A percentile compares a stretch with the other conserved stretches of the same genome.
Evolutionary conservation across 2,888 invertebrate genomes (phyloP).

Genomic region (Tetranychus piercei): DNA sequence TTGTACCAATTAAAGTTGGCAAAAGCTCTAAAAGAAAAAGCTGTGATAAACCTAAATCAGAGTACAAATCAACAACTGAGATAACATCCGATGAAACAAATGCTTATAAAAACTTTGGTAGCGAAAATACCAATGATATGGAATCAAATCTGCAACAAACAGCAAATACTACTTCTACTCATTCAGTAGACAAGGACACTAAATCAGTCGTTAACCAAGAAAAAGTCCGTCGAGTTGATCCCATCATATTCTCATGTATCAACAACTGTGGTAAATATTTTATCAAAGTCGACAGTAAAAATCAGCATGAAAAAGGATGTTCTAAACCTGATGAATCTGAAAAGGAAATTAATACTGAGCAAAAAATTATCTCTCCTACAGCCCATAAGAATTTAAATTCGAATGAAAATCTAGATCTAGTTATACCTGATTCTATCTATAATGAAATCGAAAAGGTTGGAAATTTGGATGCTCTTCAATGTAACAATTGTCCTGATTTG

Average conservation of each 20-base stretch:
- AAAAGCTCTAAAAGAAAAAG: background rate
- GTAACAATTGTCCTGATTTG: slow-evolving; percentile 13
- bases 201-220: background rate
- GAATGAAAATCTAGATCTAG: background rate
- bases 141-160: too few species aligned
- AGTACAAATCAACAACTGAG: background rate
- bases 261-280: background rate
- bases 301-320: background rate
- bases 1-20: background rate
- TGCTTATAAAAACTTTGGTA: too few species aligned
- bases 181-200: too few species aligned
- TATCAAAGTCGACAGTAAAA: background rate
- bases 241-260: background rate
- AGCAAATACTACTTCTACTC: too few species aligned
- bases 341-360: background rate
- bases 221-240: background rate
- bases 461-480: background rate
- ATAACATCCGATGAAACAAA: too few species aligned
- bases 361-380: too few species aligned
- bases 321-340: background rate
- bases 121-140: too few species aligned
- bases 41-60: background rate
- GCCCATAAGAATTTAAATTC: too few species aligned
- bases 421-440: background rate
- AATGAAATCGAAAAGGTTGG: background rate